Percentiles rank a stretch among this genome's conserved stretches.
Conservation (phyloP, 53 echinoderm and acorn worm genomes). For the Glandiceps talaboti region DNA sequence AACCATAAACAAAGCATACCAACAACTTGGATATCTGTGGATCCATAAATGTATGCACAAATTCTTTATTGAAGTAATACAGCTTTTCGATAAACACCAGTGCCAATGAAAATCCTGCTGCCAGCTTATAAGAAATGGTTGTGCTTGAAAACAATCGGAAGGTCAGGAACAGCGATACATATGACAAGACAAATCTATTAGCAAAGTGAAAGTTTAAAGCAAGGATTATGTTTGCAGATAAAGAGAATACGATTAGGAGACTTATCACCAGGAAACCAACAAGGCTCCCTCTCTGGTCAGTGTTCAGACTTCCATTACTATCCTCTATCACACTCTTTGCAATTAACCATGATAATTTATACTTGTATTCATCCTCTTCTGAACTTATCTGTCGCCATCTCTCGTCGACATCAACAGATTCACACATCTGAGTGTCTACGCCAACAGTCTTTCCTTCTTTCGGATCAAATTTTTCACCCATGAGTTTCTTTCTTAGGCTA, state of each 20-base stretch:
- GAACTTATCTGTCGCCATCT: conserved; percentile 2
- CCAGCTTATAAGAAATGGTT: not conserved
- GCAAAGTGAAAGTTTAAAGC: not conserved
- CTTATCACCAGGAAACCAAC: not conserved
- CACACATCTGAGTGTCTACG: conserved; percentile 18
- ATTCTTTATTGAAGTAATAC: too few species aligned
- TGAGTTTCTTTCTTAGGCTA: conserved; percentile 18
- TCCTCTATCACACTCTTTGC: not conserved
- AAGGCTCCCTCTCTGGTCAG: not conserved
- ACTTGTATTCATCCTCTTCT: not conserved
- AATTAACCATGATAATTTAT: not conserved
- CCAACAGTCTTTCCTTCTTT: conserved; percentile 15
- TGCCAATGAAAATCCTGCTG: not conserved
- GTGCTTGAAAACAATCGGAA: not conserved
- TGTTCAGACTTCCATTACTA: too few species aligned
- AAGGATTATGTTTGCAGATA: not conserved
- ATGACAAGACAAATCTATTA: not conserved
- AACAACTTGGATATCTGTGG: too few species aligned
- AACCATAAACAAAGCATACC: not conserved
- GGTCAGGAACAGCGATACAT: not conserved
- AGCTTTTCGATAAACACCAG: not conserved
- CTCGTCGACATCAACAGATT: conserved; percentile 16
- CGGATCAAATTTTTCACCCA: conserved; percentile 16
- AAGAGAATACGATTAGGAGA: not conserved
- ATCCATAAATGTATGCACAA: too few species aligned